Evolutionary conservation across 1,140 invertebrate genomes (phyloP), one percentile per base, ranked within the genome.

Genomic region (Hylyphantes graminicola): DNA sequence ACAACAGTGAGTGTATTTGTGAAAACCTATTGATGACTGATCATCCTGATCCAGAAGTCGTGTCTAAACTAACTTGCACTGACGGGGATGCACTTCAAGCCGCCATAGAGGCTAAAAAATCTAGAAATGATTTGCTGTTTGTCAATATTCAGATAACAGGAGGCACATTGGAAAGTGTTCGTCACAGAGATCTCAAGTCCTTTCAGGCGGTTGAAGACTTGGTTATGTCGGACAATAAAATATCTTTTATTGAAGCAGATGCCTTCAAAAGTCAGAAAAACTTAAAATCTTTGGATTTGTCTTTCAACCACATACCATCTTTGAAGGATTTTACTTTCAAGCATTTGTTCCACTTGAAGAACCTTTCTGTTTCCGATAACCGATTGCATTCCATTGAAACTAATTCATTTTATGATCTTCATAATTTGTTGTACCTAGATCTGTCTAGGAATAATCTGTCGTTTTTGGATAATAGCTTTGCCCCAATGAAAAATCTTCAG

Each of bases 301-400:
- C 84, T 13, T n/a, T 19, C 9, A 85, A 85, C 65, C 50, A 64
- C 50, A 65, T 85, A 57, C 12, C 17, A 19, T 2, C 53, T 13
- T 51, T 79, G 7, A 59, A 65, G 48, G 55, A 79, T 19, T 57
- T 17, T 68, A 48, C 55, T n/a, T 74, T 85, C 57, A 61, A 67
- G 9, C 50, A 54, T 72, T 59, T 83, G 48, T 12, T 55, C 2
- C 48, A 63, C 35, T 75, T 83, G 19, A 64, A 74, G 21, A 85
- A 79, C 59, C 76, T 85, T n/a, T 63, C 67, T 73, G 8, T 85
- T 17, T 72, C 84, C 50, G 12, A 79, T 51, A 85, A 85, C 61
- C 63, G 65, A 48, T 63, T 85, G 10, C 48, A 64, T 10, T 15
- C 76, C 7, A 65, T 85, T 74, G 70, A 74, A 15, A n/a, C 15